Conservation (phyloP, 2,888 invertebrate genomes). For the Schrankia costaestrigalis region DNA sequence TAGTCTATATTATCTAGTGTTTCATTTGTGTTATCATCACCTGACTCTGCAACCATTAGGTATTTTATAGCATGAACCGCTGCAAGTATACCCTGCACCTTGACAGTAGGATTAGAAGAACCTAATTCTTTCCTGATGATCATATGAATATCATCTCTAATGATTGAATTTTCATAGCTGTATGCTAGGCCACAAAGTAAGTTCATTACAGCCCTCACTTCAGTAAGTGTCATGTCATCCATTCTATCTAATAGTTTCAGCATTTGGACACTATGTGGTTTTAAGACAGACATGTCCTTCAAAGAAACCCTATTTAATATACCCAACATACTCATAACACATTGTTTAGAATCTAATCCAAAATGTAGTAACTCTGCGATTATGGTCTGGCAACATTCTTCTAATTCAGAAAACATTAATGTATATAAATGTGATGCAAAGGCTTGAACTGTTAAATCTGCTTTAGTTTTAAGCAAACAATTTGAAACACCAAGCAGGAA, state of each 20-base stretch:
- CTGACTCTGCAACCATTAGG: conserved; percentile 71
- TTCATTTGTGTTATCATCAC: conserved; percentile 60
- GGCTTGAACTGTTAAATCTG: conserved; percentile 74
- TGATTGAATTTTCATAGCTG: conserved; percentile 66
- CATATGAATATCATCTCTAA: conserved; percentile 91
- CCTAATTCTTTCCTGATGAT: conserved; percentile 91
- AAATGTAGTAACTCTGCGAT: conserved; percentile 66
- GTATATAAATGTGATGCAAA: conserved; percentile 82
- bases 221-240: conserved; percentile 85
- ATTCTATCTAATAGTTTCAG: conserved; percentile 87
- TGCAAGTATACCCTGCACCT: conserved; percentile 88
- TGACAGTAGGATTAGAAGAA: conserved; percentile 82
- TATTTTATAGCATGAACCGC: conserved; percentile 88
- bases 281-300: conserved; percentile 68
- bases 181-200: conserved; percentile 88
- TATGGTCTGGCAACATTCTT: conserved; percentile 60
- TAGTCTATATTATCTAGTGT: conserved; percentile 69
- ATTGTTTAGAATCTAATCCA: conserved; percentile 60
- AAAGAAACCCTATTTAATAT: conserved; percentile 65
- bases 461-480: conserved; percentile 73
- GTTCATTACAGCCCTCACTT: conserved; percentile 89
- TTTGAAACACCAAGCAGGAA: conserved; percentile 79
- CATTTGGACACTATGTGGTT: conserved; percentile 81
- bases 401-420: conserved; percentile 68
- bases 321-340: conserved; percentile 54